Evolutionary conservation across 2,113 vertebrate genomes (phyloP), one percentile per base, ranked within the genome.

Genomic region (Cygnus buccinator): DNA sequence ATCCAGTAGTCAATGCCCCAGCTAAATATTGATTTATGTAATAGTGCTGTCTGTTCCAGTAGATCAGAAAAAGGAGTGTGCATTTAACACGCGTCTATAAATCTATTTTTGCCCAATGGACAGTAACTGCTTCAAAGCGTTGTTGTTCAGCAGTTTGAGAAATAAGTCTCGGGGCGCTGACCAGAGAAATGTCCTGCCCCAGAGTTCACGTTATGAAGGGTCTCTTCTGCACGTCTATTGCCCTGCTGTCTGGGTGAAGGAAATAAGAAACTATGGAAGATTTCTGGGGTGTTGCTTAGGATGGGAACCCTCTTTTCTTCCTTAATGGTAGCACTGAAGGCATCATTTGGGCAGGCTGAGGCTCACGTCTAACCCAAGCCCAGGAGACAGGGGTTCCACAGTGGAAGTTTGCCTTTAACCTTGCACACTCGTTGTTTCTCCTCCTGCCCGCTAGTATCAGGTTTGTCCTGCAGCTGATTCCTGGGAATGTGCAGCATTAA

Each of bases 71-170:
- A 82, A 87, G 91, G 83, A 93, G 50, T 31, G 7, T 1, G 5
- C 26, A 0, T 81, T 87, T 54, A 54, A 37, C 48, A 52, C 4
- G 26, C 59, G 68, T 35, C 54, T 57, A 22, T 80, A 65, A 86
- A 48, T 87, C 52, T 63, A 39, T 95, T 54, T 91, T 95, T 93
- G 82, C 83, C 78, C 89, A 57, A 13, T 31, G 90, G 93, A 82
- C 84, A 82, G 87, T 48, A 33, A 57, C 76, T 8, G 71, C 58
- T 87, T 21, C 1, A 15, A 82, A 77, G 23, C n/a, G 17, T 31
- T 0, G 0, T 25, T 71, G 19, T 82, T 62, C 57, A 74, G 58
- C 71, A 33, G 74, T 74, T 93, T 84, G 48, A 39, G 77, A 90
- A 92, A 25, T 26, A 20, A 77, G 28, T 46, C 43, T 65, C 10